Conservation (phyloP, 2,888 invertebrate genomes). For the Euspilapteryx auroguttella region DNA sequence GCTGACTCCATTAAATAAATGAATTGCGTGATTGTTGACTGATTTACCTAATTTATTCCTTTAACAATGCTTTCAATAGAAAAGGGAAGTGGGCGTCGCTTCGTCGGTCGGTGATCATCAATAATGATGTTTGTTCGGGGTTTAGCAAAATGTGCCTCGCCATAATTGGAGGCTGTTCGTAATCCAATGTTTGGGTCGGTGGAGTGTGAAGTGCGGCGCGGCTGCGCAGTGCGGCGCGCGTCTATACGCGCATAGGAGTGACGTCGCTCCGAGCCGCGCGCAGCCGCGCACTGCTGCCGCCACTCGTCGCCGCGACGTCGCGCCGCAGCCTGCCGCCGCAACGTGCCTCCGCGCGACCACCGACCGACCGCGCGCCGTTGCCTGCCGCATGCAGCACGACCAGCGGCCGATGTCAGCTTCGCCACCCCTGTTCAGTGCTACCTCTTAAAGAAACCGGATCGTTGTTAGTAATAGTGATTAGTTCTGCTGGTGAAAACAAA, state of each 20-base stretch:
- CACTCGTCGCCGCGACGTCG: constrained; percentile 20
- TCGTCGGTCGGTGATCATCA: no score
- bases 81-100: no score
- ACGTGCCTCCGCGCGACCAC: not conserved
- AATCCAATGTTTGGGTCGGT: constrained; percentile 36
- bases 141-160: not conserved
- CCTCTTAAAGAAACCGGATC: no score
- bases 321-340: constrained; percentile 3
- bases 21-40: no score
- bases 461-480: no score
- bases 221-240: constrained; percentile 16
- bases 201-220: constrained; percentile 27
- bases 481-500: constrained; percentile 45
- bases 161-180: constrained; percentile 17
- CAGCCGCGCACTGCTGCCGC: constrained; percentile 22
- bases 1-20: no score
- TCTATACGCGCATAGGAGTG: constrained; percentile 38
- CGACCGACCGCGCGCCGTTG: not conserved
- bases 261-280: constrained; percentile 34
- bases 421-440: no score
- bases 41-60: no score
- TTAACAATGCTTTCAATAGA: no score
- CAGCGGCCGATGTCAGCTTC: no score
- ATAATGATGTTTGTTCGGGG: no score
- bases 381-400: no score